phyloP scores from a whole-genome alignment of 2,888 invertebrate species.

The Boloria euphrosyne region DNA sequence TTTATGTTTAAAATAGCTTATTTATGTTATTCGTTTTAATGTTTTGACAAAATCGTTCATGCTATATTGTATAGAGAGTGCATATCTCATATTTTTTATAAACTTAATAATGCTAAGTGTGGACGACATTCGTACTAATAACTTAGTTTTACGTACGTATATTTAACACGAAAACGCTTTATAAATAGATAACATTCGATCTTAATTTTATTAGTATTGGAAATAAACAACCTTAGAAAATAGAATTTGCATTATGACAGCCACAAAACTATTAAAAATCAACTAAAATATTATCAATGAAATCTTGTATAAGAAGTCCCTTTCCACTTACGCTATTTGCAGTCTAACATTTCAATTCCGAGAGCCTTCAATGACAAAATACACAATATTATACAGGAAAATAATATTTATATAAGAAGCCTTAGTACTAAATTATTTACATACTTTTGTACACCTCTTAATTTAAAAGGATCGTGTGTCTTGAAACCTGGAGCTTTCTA shows the following conservation, averaged over 20 bases:
- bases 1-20: slow-evolving; percentile 19
- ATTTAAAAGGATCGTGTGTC: slow-evolving; percentile 55
- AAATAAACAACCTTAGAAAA: slow-evolving; percentile 18
- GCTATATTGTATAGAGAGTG: slow-evolving; percentile 15
- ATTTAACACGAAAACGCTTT: slow-evolving; percentile 18
- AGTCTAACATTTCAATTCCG: slow-evolving; percentile 24
- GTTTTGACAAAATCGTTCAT: slow-evolving; percentile 1
- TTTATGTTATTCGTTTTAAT: slow-evolving; percentile 26
- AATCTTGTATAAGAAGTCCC: not conserved
- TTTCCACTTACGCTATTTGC: slow-evolving; percentile 21
- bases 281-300: not conserved
- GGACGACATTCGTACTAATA: slow-evolving; percentile 31
- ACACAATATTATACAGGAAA: slow-evolving; percentile 34
- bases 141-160: slow-evolving; percentile 19
- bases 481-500: slow-evolving; percentile 61
- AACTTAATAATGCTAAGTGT: slow-evolving; percentile 28
- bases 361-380: slow-evolving; percentile 20
- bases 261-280: not conserved
- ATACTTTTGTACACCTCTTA: slow-evolving; percentile 49
- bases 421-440: slow-evolving; percentile 51
- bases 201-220: slow-evolving; percentile 27
- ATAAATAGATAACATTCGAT: slow-evolving; percentile 29
- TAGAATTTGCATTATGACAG: slow-evolving; percentile 11
- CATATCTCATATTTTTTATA: slow-evolving; percentile 16
- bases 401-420: slow-evolving; percentile 39